Base-by-base conservation (phyloP, 2,888 invertebrate species). In the Hirtodrosophila duncani region DNA sequence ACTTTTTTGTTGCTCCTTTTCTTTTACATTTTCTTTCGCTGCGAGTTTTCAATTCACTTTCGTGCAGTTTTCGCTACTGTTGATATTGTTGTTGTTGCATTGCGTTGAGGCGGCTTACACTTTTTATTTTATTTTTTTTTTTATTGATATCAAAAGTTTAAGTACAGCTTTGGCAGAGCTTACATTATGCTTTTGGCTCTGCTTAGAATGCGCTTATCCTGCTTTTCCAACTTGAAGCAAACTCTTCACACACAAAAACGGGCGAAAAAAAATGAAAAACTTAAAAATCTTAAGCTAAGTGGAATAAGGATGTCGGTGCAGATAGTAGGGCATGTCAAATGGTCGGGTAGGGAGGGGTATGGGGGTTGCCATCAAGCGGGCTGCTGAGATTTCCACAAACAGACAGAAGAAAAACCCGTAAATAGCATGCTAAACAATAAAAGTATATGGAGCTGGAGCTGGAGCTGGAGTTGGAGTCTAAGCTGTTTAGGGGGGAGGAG, bases 121-220 rank as follows among this genome's bases (percentile, higher is more conserved):
- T 57, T 46, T 39, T 37, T 29, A 17, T 8, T 17, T 20, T 17
- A 7, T 13, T 9, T 18, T 21, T 10, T 16, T 43, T 52, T 43
- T 66, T 80, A 78, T 80, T 80, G 78, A 80, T 80, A 80, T 78
- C 69, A 69, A 75, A 74, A 74, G 81, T 77, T 74, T 74, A 74
- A 74, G 78, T 78, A 64, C 74, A 78, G 74, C 78, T 80, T 75
- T 72, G 74, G 67, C 53, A 43, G 64, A 42, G 74, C 74, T 78
- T 75, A 78, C 75, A 78, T 67, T 78, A 72, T 65, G 70, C 70
- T 67, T 67, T n/a, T 74, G 56, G 46, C 52, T 62, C 48, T 53
- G 61, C 69, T 74, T 63, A 63, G 29, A 51, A 53, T 60, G 48
- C 13, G 49, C 60, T 78, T 78, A 78, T 74, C 80, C 68, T 49